These are phyloP conservation scores for Mnemiopsis leidyi DNA, from an alignment of 37 sponge, comb jelly and placozoan genomes.

Conservation along the genomic window DNA sequence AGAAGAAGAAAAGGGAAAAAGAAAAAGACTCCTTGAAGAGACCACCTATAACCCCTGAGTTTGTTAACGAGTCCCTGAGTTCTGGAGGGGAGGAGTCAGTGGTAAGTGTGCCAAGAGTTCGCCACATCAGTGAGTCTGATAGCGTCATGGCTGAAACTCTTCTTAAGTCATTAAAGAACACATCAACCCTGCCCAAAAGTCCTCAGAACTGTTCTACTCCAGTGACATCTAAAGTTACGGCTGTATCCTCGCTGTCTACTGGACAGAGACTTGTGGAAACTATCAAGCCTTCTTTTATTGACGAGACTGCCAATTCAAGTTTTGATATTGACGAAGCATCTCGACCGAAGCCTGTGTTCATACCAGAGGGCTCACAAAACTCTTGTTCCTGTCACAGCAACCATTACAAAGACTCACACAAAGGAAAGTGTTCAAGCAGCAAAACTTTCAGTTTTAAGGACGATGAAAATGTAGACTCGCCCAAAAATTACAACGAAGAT, in stretches of 20 bases:
- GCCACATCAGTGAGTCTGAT: constrained; percentile 5
- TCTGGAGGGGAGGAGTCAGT: not conserved
- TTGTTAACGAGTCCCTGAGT: not conserved
- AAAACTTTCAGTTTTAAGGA: constrained; percentile 51
- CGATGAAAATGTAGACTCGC: constrained; percentile 16
- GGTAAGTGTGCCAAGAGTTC: not conserved
- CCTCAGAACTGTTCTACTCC: not conserved
- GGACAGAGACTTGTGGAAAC: not conserved
- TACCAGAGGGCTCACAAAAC: constrained; percentile 30
- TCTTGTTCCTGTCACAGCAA: constrained; percentile 19
- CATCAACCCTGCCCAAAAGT: not conserved
- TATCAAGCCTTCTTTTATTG: not conserved
- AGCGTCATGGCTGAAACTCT: constrained; percentile 30
- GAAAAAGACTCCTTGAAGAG: not conserved
- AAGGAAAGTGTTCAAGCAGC: not conserved
- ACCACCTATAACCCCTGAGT: not conserved
- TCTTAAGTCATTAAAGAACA: not conserved
- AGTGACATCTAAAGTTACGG: not conserved
- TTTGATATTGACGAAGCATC: constrained; percentile 21
- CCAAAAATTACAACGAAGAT: not conserved
- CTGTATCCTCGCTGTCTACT: not conserved
- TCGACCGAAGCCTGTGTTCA: constrained; percentile 44
- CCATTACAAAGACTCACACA: not conserved
- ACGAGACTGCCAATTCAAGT: constrained; percentile 36
- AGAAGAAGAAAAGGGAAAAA: not conserved